These are phyloP conservation scores for Xenopus laevis DNA, from an alignment of 2,113 vertebrate genomes.

Conservation along the genomic window DNA sequence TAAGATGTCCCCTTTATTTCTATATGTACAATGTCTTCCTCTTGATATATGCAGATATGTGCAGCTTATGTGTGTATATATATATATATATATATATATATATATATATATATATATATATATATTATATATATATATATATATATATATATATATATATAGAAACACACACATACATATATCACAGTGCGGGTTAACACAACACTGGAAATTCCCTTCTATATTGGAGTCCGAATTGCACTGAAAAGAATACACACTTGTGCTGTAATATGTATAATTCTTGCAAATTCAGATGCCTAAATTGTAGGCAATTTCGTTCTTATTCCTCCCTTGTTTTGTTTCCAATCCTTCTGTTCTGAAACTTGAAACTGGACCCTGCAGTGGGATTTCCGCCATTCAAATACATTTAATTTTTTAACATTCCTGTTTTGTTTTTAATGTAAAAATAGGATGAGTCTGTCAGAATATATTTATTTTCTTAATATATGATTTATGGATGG, in stretches of 20 bases:
- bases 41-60: too few relatives aligned
- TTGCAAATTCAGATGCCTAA: too few relatives aligned
- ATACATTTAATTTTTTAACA: background rate
- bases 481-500: conserved; percentile 74
- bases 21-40: too few relatives aligned
- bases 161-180: too few relatives aligned
- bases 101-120: too few relatives aligned
- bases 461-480: conserved; percentile 64
- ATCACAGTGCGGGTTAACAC: background rate
- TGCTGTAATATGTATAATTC: too few relatives aligned
- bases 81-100: too few relatives aligned
- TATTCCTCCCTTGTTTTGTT: background rate
- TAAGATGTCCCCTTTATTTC: too few relatives aligned
- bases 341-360: background rate
- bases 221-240: background rate
- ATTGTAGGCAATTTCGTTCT: background rate
- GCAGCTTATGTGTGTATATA: too few relatives aligned
- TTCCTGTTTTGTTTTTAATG: background rate
- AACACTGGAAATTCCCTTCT: background rate
- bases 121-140: too few relatives aligned
- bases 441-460: conserved; percentile 30
- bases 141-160: too few relatives aligned
- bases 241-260: background rate
- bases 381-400: background rate
- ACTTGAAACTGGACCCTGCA: background rate